A percentile compares a stretch with the other conserved stretches of the same genome.
phyloP scores from a whole-genome alignment of 2,113 vertebrate genomes.

The Centrocercus urophasianus region DNA sequence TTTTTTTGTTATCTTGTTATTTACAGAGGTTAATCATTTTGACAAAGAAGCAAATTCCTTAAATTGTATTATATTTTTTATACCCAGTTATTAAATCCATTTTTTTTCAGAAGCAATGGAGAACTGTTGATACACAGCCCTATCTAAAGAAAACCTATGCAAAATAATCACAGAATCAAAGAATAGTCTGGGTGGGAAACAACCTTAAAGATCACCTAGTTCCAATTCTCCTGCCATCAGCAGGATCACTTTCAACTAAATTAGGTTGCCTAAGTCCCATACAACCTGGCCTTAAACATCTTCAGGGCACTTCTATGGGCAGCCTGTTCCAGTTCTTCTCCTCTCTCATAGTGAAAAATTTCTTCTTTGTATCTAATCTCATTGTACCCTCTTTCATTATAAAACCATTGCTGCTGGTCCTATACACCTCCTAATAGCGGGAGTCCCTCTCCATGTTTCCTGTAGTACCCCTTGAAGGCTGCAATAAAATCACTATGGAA shows the following conservation, averaged over 20 bases:
- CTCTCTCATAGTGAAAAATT: background rate
- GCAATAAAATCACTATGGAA: background rate
- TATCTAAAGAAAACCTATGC: background rate
- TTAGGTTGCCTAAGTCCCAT: background rate
- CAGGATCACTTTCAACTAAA: background rate
- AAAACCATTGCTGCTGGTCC: background rate
- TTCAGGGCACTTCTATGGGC: background rate
- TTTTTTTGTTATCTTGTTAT: constrained; percentile 34
- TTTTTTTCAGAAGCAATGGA: background rate
- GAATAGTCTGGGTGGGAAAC: background rate
- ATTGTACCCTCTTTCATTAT: background rate
- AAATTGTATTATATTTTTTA: constrained; percentile 46
- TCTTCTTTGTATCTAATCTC: background rate
- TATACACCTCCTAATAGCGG: background rate
- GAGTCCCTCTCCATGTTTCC: background rate
- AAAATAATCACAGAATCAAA: background rate
- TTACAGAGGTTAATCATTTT: background rate
- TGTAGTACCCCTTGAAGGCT: background rate
- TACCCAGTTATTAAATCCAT: background rate
- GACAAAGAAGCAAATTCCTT: constrained; percentile 16
- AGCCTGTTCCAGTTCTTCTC: background rate
- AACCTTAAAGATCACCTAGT: background rate
- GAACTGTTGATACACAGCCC: background rate
- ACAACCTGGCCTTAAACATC: background rate
- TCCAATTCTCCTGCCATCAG: background rate